Evolutionary conservation across 1,140 invertebrate genomes (phyloP).

Genomic region (Drosophila chauvacae): DNA sequence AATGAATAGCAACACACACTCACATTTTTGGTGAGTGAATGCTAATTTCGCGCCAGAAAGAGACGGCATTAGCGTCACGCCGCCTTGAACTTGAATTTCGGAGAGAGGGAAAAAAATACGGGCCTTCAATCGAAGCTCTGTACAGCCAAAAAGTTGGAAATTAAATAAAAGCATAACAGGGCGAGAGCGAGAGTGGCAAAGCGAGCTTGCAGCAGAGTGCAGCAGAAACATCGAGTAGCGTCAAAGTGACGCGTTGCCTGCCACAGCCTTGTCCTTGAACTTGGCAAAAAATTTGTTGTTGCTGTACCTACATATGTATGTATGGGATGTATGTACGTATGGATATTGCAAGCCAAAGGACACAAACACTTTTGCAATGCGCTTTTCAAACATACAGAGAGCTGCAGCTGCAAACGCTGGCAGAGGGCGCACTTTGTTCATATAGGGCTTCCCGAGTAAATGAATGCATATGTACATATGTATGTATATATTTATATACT

Average conservation of each 20-base stretch:
- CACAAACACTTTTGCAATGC: constrained; percentile 27
- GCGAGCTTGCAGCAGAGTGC: constrained; percentile 56
- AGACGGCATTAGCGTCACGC: constrained; percentile 18
- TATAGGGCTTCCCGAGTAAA: constrained; percentile 10
- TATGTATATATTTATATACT: neutral
- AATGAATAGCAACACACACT: constrained; percentile 9
- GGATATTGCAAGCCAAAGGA: constrained; percentile 9
- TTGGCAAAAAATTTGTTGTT: constrained; percentile 56
- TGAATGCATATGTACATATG: neutral
- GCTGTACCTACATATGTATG: constrained; percentile 7
- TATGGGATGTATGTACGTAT: neutral
- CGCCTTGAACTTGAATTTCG: constrained; percentile 71
- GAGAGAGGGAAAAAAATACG: constrained; percentile 17
- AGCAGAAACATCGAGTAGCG: constrained; percentile 43
- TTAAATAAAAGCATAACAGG: constrained; percentile 15
- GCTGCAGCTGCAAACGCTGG: constrained; percentile 37
- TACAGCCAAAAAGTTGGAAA: constrained; percentile 45
- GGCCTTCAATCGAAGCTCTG: constrained; percentile 67
- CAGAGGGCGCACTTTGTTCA: constrained; percentile 6
- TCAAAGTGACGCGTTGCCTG: constrained; percentile 44
- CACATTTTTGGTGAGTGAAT: constrained; percentile 22
- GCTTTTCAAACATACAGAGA: constrained; percentile 39
- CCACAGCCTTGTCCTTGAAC: constrained; percentile 74
- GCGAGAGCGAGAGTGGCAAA: constrained; percentile 10
- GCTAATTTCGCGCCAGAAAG: constrained; percentile 53